phyloP scores from a whole-genome alignment of 2,888 invertebrate genomes.

The Ryuthela nishihirai region DNA sequence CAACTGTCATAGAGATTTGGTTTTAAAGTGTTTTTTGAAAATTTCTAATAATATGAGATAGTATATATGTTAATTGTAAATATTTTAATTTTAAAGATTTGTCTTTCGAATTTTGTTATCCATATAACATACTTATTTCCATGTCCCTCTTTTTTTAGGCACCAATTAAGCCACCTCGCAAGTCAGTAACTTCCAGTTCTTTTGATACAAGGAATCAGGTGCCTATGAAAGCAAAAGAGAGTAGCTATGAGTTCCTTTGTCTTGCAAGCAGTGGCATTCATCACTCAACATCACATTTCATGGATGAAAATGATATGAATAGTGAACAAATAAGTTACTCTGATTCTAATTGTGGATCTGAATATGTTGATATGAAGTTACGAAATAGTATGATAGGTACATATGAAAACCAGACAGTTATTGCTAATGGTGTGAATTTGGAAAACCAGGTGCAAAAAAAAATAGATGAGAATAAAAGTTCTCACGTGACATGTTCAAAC shows the following conservation, averaged over 20 bases:
- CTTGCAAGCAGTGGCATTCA: constrained; percentile 38
- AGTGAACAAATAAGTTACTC: constrained; percentile 8
- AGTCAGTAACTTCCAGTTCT: constrained; percentile 35
- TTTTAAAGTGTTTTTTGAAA: too few species aligned
- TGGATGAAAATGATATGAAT: constrained; percentile 16
- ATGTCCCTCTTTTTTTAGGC: constrained; percentile 15
- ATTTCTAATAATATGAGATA: too few species aligned
- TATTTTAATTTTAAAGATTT: too few species aligned
- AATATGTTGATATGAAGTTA: constrained; percentile 42
- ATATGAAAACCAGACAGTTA: constrained; percentile 40
- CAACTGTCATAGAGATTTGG: too few species aligned
- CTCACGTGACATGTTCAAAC: constrained; percentile 2
- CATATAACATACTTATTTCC: too few species aligned
- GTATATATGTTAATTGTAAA: too few species aligned
- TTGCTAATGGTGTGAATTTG: constrained; percentile 25
- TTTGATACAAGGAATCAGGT: constrained; percentile 16
- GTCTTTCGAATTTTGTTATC: too few species aligned
- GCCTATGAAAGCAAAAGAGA: background rate
- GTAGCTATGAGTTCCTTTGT: constrained; percentile 40
- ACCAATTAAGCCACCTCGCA: constrained; percentile 37
- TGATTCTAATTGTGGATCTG: constrained; percentile 15
- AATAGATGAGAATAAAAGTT: too few species aligned
- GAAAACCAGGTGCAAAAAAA: constrained; percentile 1
- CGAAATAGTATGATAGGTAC: constrained; percentile 32
- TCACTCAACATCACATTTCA: constrained; percentile 15